These are phyloP conservation scores for Phataginus tetradactyla DNA, from an alignment of 2,797 vertebrate species.

Conservation along the genomic window DNA sequence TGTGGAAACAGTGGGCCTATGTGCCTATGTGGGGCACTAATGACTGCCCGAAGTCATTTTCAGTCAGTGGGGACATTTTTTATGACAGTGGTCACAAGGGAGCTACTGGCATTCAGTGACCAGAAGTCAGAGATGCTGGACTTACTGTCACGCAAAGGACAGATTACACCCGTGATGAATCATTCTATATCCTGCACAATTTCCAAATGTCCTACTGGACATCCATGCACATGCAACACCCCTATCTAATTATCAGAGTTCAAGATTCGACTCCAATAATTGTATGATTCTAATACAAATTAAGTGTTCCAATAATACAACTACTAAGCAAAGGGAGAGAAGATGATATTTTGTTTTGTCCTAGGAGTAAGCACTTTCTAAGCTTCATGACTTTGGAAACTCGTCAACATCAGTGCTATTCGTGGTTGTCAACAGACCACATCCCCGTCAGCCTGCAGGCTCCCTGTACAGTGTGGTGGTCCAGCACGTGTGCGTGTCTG, in stretches of 20 bases:
- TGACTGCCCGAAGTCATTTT: not conserved
- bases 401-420: too few relatives aligned
- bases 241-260: not conserved
- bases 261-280: not conserved
- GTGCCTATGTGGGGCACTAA: not conserved
- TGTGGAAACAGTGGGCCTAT: not conserved
- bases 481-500: not conserved
- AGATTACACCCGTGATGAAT: not conserved
- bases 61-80: not conserved
- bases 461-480: rapidly evolving
- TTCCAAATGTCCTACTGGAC: not conserved
- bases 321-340: not conserved
- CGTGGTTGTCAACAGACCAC: not conserved
- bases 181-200: not conserved
- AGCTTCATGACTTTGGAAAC: not conserved
- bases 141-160: not conserved
- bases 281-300: not conserved
- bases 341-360: too few relatives aligned
- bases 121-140: not conserved
- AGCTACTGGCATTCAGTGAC: not conserved
- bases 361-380: not conserved
- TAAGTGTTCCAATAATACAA: not conserved
- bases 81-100: not conserved
- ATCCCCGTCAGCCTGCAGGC: rapidly evolving
- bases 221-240: not conserved